These are phyloP conservation scores for Aspiorhynchus laticeps DNA, from an alignment of 2,113 vertebrate species.

Conservation along the genomic window DNA sequence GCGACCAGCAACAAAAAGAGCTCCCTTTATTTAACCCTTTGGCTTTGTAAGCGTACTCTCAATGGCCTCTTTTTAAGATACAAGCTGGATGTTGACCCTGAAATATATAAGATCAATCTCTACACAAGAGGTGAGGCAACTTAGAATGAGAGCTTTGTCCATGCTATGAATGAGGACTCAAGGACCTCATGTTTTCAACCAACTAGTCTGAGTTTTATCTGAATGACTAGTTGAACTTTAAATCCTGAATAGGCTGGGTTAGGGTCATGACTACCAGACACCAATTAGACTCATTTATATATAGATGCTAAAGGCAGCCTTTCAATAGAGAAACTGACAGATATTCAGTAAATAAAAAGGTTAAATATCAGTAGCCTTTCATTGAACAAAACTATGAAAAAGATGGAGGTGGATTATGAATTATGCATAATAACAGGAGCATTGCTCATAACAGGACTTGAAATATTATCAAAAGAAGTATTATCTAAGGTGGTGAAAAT, in stretches of 20 bases:
- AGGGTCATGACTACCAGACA: background rate
- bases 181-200: background rate
- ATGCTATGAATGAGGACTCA: background rate
- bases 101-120: constrained; percentile 57
- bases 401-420: constrained; percentile 11
- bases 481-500: background rate
- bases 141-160: constrained; percentile 34
- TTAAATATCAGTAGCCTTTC: background rate
- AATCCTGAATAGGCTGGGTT: background rate
- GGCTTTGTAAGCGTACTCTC: constrained; percentile 59
- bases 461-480: constrained; percentile 15
- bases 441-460: background rate
- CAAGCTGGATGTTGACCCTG: constrained; percentile 46
- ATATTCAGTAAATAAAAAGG: background rate
- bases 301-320: background rate
- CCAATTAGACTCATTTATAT: background rate
- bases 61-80: constrained; percentile 57
- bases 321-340: background rate
- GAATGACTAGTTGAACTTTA: constrained; percentile 1
- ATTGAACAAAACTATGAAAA: background rate
- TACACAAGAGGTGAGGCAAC: constrained; percentile 29
- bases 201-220: background rate
- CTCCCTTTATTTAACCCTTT: constrained; percentile 60
- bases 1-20: constrained; percentile 51
- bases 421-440: background rate